These are phyloP conservation scores for Phaetusa simplex DNA, from an alignment of 2,113 vertebrate genomes.

Conservation along the genomic window DNA sequence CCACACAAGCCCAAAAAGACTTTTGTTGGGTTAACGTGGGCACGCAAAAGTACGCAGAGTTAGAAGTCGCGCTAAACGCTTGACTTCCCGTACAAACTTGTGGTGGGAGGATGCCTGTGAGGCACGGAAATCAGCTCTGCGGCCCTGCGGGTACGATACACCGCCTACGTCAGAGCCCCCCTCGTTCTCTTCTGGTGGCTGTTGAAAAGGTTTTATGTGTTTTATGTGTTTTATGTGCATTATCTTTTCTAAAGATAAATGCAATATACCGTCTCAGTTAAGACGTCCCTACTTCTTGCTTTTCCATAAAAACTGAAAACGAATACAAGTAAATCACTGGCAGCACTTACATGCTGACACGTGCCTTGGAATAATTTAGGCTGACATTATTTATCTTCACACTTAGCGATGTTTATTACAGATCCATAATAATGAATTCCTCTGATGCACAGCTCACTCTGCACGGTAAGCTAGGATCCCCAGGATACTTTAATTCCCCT, in stretches of 20 bases:
- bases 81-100: neutral
- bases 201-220: neutral
- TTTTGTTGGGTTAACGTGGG: neutral
- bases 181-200: neutral
- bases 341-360: rapidly evolving
- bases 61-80: neutral
- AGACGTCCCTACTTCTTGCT: neutral
- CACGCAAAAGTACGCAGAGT: neutral
- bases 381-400: neutral
- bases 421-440: neutral
- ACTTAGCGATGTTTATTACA: neutral
- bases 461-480: neutral
- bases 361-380: neutral
- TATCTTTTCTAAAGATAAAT: neutral
- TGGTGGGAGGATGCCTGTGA: neutral
- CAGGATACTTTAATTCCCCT: neutral
- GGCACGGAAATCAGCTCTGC: neutral
- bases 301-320: neutral
- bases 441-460: neutral
- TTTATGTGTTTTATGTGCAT: no score
- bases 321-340: neutral
- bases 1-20: neutral
- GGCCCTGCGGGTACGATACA: neutral
- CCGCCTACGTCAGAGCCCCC: neutral
- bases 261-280: neutral